Base-by-base conservation (phyloP, 2,888 invertebrate species). In the Drosophila anomalata region DNA sequence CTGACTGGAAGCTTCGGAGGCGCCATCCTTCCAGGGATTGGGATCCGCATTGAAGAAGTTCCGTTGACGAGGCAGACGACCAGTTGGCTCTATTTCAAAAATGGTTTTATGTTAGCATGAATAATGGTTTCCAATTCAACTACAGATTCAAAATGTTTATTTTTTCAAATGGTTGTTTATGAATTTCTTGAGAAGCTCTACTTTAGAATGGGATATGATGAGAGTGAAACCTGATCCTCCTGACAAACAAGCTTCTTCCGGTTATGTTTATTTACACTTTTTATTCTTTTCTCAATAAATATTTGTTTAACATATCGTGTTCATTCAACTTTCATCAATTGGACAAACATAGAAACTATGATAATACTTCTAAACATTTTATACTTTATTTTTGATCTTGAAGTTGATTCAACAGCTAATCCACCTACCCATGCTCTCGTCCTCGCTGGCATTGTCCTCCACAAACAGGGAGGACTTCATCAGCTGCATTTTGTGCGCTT, bases 381-480 rank as follows among this genome's bases (percentile, higher is more conserved):
- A 2, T 29, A 36, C 4, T 5, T 36, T 14, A 14, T n/a, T 33
- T 29, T 7, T 11, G 33, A 11, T 4, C 12, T 8, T 7, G 2
- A 39, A 14, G 6, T 20, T 22, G 2, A 5, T 11, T 48, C 14
- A 42, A 42, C 20, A 17, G n/a, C 17, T 31, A 9, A 24, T 26
- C 24, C 12, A 47, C 39, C 24, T 33, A 65, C 65, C 63, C 55
- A 55, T 42, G 4, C 26, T 26, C 67, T 89, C 89, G 8, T 87
- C 81, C 36, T 91, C 91, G 47, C 79, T 76, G 46, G 85, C 90
- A 29, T 59, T 33, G 50, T 91, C 90, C 0, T 89, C 90, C 11
- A 85, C 72, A 54, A 92, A 97, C 54, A 97, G 93, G 0, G 95
- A 96, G 0, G 96, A 96, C 90, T 97, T 97, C 96, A 97, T 97